Percentiles rank a stretch among this genome's conserved stretches.
phyloP scores from a whole-genome alignment of 30 jellyfish, hydroid and myxozoan species.

The Aurelia sp. region DNA sequence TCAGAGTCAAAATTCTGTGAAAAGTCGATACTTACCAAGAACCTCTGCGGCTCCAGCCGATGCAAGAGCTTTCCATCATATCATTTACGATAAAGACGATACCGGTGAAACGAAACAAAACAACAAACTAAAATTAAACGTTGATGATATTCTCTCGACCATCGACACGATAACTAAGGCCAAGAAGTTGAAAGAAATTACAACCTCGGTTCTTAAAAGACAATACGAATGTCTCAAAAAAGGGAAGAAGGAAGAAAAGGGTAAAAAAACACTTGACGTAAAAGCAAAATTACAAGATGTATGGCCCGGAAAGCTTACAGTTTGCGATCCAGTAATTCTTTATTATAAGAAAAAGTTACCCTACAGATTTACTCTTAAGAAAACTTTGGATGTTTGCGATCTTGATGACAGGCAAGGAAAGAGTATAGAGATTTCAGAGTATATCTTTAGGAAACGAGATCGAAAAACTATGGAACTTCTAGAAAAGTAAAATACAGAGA shows the following conservation, averaged over 20 bases:
- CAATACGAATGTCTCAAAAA: neutral
- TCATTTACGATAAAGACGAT: neutral
- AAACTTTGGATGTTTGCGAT: neutral
- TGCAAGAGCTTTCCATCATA: neutral
- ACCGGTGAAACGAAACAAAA: neutral
- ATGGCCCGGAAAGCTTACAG: neutral
- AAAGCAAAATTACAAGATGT: neutral
- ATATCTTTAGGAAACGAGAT: constrained; percentile 17
- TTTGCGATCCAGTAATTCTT: neutral
- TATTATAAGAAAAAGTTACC: no score
- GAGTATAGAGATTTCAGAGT: constrained; percentile 7
- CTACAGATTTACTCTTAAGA: no score
- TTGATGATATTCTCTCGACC: constrained; percentile 1
- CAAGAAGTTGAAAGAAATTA: neutral
- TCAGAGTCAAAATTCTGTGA: no score
- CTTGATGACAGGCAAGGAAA: constrained; percentile 22
- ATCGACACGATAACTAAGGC: neutral
- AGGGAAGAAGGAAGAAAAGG: neutral
- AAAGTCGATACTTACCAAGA: no score
- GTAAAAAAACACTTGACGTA: neutral
- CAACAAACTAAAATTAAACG: neutral
- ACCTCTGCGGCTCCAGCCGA: no score
- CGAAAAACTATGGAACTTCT: neutral
- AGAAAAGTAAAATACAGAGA: neutral
- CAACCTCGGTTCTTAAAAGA: neutral